Conservation (phyloP, 1,140 invertebrate genomes). For the Orius insidiosus region DNA sequence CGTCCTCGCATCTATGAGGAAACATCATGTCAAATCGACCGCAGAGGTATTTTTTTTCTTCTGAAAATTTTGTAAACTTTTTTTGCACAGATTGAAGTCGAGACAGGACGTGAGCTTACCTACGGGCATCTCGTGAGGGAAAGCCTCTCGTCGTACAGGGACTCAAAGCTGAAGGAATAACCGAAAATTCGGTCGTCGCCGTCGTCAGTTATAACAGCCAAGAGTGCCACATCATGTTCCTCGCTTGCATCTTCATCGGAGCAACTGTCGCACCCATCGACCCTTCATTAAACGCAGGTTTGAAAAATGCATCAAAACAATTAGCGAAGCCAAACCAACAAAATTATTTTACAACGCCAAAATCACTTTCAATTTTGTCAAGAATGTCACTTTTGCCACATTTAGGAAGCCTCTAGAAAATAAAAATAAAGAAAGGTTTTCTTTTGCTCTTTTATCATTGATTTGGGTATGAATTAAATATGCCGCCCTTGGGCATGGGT, state of each 20-base stretch:
- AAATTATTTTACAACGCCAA: neutral
- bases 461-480: too few species aligned
- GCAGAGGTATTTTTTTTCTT: conserved; percentile 1
- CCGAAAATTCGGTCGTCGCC: conserved; percentile 1
- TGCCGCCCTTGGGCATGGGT: too few species aligned
- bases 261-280: conserved; percentile 13
- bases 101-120: conserved; percentile 15
- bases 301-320: neutral
- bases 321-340: neutral
- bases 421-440: too few species aligned
- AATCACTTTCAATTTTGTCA: neutral
- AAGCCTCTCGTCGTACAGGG: conserved; percentile 14
- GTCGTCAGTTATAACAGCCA: conserved; percentile 15
- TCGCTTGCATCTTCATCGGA: conserved; percentile 12
- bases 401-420: neutral
- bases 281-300: conserved; percentile 12
- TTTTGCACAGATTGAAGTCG: conserved; percentile 13
- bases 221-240: conserved; percentile 13
- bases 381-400: neutral
- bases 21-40: conserved; percentile 7
- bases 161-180: conserved; percentile 5
- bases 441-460: too few species aligned
- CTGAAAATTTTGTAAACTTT: neutral
- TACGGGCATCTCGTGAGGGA: conserved; percentile 13
- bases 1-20: conserved; percentile 3